These are phyloP conservation scores for Serinus canaria DNA, from an alignment of 2,113 vertebrate genomes.

Conservation along the genomic window DNA sequence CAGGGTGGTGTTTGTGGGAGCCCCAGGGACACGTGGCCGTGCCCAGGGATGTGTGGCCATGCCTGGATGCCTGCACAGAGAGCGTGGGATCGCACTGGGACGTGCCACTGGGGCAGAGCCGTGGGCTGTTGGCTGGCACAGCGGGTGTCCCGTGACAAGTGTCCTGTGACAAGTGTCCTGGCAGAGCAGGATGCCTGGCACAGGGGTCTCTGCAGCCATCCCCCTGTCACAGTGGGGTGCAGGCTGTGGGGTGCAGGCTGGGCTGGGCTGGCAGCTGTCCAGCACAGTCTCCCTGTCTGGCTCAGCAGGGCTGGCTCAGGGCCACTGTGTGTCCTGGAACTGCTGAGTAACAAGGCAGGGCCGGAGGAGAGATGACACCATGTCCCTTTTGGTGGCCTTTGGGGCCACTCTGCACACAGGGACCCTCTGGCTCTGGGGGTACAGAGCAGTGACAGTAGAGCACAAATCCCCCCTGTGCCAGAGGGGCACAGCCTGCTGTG, in stretches of 20 bases:
- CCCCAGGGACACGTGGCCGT: neutral
- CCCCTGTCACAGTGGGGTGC: rapidly evolving
- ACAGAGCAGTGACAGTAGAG: neutral
- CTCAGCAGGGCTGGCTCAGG: neutral
- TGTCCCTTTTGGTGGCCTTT: neutral
- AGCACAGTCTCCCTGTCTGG: neutral
- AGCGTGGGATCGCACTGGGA: neutral
- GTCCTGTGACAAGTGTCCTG: rapidly evolving
- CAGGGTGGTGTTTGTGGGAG: neutral
- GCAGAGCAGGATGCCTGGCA: neutral
- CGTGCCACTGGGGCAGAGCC: rapidly evolving
- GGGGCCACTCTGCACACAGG: rapidly evolving
- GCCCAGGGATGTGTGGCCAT: neutral
- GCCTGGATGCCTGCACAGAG: neutral
- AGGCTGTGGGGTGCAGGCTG: neutral
- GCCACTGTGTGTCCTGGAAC: neutral
- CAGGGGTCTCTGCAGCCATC: rapidly evolving
- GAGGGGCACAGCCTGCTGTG: neutral
- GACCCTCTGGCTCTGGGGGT: rapidly evolving
- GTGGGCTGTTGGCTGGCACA: neutral
- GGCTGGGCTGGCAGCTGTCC: neutral
- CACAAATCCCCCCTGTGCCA: neutral
- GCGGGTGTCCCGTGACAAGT: rapidly evolving
- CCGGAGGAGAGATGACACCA: neutral
- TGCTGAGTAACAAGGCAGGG: conserved; percentile 51